Conservation (phyloP, 35 echinoderm and acorn worm genomes). For the Apostichopus californicus region DNA sequence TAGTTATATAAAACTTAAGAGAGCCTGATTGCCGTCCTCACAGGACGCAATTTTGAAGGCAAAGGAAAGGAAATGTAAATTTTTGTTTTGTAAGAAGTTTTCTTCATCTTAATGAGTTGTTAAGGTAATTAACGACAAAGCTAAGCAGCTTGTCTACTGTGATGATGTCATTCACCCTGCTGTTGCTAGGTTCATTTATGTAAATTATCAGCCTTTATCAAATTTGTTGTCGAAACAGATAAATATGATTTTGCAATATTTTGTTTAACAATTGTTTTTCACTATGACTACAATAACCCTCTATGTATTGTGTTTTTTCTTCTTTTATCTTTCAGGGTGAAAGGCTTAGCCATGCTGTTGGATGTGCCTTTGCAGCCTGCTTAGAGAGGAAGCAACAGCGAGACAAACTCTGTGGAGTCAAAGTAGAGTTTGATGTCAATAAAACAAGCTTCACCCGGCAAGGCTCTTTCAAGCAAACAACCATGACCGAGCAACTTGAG, state of each 20-base stretch:
- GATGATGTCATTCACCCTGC: no score
- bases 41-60: no score
- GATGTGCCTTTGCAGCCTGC: constrained; percentile 95
- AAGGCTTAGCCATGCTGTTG: constrained; percentile 93
- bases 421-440: constrained; percentile 97
- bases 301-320: background rate
- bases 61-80: no score
- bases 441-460: constrained; percentile 94
- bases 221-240: no score
- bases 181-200: no score
- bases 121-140: no score
- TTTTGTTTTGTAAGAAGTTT: no score
- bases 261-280: background rate
- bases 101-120: no score
- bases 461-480: constrained; percentile 83
- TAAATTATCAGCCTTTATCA: no score
- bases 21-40: no score
- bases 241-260: background rate
- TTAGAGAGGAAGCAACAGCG: constrained; percentile 90
- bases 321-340: constrained; percentile 66
- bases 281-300: background rate
- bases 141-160: no score
- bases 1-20: no score
- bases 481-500: constrained; percentile 78
- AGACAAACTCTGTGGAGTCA: constrained; percentile 94